Evolutionary conservation across 1,140 invertebrate genomes (phyloP).

Genomic region (Nasonia longicornis): DNA sequence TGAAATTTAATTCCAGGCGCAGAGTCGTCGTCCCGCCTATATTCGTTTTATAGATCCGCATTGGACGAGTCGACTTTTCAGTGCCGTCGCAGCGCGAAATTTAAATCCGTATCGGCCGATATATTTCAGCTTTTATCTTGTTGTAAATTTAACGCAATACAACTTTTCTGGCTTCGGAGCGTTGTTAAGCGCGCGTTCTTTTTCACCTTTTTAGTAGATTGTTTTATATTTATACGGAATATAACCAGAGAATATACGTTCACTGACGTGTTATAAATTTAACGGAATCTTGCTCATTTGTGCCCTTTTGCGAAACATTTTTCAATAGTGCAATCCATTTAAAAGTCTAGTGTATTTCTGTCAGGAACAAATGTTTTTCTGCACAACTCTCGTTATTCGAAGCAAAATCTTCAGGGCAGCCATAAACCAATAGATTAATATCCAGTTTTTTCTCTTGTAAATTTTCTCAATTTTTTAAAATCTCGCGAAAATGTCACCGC

Average conservation of each 20-base stretch:
- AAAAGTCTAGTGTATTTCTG: too few relatives aligned
- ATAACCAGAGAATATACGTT: too few relatives aligned
- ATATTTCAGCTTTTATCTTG: background rate
- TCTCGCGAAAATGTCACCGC: background rate
- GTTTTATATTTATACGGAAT: background rate
- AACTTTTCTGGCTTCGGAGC: background rate
- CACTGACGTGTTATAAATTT: background rate
- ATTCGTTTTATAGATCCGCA: slow-evolving; percentile 42
- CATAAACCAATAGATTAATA: too few relatives aligned
- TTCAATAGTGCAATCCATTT: too few relatives aligned
- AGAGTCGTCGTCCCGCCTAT: slow-evolving; percentile 33
- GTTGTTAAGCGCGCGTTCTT: background rate
- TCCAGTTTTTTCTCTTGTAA: too few relatives aligned
- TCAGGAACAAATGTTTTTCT: too few relatives aligned
- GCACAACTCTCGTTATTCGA: too few relatives aligned
- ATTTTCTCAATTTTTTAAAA: too few relatives aligned
- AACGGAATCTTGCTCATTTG: background rate
- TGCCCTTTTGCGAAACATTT: background rate
- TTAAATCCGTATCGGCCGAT: slow-evolving; percentile 17
- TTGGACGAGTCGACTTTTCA: slow-evolving; percentile 38
- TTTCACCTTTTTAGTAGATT: background rate
- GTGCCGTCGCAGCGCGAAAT: slow-evolving; percentile 29
- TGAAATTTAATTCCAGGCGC: slow-evolving; percentile 36
- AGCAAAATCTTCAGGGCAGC: too few relatives aligned
- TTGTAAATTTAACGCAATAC: slow-evolving; percentile 4